Percentiles rank a stretch among this genome's conserved stretches.
Evolutionary conservation across 2,113 vertebrate genomes (phyloP).

Genomic region (Prunella himalayana): DNA sequence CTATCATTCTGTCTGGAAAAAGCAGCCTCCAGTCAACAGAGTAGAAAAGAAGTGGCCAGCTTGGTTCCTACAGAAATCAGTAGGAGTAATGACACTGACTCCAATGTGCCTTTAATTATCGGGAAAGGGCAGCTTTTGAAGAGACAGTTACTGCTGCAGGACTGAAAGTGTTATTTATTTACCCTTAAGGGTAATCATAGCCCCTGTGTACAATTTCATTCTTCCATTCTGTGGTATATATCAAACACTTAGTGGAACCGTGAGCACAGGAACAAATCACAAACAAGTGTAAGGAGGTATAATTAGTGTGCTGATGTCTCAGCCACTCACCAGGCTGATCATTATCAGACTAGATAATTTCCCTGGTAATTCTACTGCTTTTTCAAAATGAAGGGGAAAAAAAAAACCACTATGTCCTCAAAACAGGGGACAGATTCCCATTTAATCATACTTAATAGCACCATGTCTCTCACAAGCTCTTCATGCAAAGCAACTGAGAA

Average conservation of each 20-base stretch:
- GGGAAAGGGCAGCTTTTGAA: not conserved
- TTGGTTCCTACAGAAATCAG: not conserved
- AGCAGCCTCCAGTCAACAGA: not conserved
- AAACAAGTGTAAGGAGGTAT: not conserved
- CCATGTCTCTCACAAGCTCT: not conserved
- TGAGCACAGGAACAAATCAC: not conserved
- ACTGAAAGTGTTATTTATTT: conserved; percentile 58
- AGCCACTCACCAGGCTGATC: not conserved
- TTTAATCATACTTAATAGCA: not conserved
- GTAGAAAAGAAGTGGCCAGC: not conserved
- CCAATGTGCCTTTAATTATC: not conserved
- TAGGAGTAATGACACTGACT: not conserved
- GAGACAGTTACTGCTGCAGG: conserved; percentile 34
- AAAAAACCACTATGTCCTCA: not conserved
- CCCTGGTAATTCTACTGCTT: not conserved
- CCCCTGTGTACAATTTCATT: not conserved
- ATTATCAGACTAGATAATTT: not conserved
- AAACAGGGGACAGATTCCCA: not conserved
- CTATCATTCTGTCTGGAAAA: not conserved
- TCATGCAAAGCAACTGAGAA: not conserved
- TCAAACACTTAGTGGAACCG: not conserved
- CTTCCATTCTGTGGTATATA: not conserved
- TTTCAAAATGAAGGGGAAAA: not conserved
- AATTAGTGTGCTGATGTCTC: not conserved
- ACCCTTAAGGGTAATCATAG: conserved; percentile 40